Conservation (phyloP, 2,797 vertebrate genomes). For the Rhabdophis nuchalis region DNA sequence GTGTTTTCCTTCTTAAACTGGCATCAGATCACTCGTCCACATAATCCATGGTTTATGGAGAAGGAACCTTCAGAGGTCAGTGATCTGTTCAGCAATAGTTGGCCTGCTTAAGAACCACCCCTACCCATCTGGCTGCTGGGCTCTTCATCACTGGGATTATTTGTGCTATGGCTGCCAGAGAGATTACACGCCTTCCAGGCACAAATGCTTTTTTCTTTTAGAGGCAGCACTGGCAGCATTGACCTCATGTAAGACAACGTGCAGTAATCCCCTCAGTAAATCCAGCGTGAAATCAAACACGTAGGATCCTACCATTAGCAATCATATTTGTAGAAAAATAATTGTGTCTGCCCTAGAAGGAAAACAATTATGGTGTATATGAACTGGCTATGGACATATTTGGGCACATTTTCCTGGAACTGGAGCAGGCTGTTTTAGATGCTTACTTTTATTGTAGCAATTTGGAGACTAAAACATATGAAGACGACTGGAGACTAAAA, state of each 20-base stretch:
- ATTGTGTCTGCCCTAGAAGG: background rate
- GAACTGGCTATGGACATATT: background rate
- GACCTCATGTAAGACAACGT: background rate
- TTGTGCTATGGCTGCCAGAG: background rate
- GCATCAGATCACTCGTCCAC: background rate
- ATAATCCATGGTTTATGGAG: background rate
- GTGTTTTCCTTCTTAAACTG: background rate
- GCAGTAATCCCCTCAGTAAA: background rate
- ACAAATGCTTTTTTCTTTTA: background rate
- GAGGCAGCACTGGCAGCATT: background rate
- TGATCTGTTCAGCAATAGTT: background rate
- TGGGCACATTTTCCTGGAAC: background rate
- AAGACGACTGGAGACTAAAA: too few relatives aligned
- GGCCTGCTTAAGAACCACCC: background rate
- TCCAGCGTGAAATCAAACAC: background rate
- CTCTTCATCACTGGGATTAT: background rate
- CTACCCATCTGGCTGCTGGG: background rate
- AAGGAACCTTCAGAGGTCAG: background rate
- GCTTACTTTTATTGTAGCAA: background rate
- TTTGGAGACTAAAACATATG: too few relatives aligned
- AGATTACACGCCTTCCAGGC: background rate
- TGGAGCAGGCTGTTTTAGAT: background rate
- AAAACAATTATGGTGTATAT: background rate
- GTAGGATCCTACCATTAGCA: background rate
- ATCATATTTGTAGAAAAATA: background rate